phyloP scores from a whole-genome alignment of 2,888 invertebrate genomes.

The Yponomeuta cagnagella region DNA sequence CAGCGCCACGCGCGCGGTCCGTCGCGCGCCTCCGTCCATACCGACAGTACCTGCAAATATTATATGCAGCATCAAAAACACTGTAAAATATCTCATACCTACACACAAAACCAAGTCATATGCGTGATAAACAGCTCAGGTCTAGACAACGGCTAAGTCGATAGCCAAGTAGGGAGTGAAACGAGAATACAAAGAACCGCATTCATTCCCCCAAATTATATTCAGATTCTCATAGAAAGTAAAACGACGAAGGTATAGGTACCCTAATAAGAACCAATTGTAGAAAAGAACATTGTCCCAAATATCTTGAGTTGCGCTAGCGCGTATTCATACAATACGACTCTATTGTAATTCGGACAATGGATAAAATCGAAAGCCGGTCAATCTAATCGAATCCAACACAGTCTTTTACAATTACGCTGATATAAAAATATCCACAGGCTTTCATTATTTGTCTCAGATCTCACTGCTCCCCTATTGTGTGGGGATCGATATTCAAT shows the following conservation, averaged over 20 bases:
- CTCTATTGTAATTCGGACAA: slow-evolving; percentile 22
- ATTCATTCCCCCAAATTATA: not conserved
- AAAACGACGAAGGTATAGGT: not conserved
- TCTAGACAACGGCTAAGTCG: not conserved
- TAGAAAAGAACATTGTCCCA: slow-evolving; percentile 11
- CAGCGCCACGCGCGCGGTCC: slow-evolving; percentile 60
- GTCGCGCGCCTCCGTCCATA: slow-evolving; percentile 62
- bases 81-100: not conserved
- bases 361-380: slow-evolving; percentile 47
- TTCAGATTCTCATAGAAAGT: slow-evolving; percentile 3
- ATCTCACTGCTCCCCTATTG: not conserved
- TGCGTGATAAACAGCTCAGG: not conserved
- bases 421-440: not conserved
- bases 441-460: slow-evolving; percentile 1
- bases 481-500: slow-evolving; percentile 7
- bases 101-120: not conserved
- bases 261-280: slow-evolving; percentile 8
- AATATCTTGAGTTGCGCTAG: not conserved
- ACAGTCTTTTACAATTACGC: slow-evolving; percentile 10
- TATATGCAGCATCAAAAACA: slow-evolving; percentile 18
- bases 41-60: slow-evolving; percentile 43
- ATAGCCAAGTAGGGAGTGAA: not conserved
- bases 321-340: slow-evolving; percentile 13
- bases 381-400: slow-evolving; percentile 25
- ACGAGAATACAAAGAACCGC: not conserved